Evolutionary conservation across 2,113 vertebrate species (phyloP).

Genomic region (Ameiurus melas): DNA sequence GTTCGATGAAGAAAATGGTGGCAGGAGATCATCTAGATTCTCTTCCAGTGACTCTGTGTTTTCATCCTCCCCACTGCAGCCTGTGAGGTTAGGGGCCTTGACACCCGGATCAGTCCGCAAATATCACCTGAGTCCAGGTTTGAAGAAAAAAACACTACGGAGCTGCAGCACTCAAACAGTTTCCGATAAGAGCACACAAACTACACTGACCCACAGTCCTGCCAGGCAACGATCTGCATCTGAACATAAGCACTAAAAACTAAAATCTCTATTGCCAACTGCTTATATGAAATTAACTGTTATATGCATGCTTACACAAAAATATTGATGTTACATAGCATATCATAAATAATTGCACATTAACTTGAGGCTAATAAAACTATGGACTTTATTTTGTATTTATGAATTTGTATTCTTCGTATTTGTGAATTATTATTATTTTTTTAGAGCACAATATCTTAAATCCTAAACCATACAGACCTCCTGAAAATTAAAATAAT

Average conservation of each 20-base stretch:
- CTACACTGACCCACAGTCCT: conserved; percentile 74
- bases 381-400: neutral
- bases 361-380: neutral
- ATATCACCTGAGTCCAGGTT: conserved; percentile 45
- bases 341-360: neutral
- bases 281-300: conserved; percentile 2
- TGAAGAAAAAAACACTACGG: conserved; percentile 63
- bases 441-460: conserved; percentile 6
- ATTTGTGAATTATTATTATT: neutral
- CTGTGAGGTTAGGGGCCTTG: neutral
- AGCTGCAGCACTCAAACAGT: conserved; percentile 83
- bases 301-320: neutral
- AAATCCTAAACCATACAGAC: conserved; percentile 19
- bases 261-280: neutral
- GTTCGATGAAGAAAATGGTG: conserved; percentile 49
- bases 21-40: conserved; percentile 48
- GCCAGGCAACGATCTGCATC: conserved; percentile 69
- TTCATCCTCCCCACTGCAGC: conserved; percentile 40
- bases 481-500: neutral
- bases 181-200: conserved; percentile 84
- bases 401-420: neutral
- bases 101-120: conserved; percentile 42
- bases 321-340: neutral
- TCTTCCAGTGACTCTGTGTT: conserved; percentile 55
- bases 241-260: conserved; percentile 50